Percentiles rank a stretch among this genome's conserved stretches.
These are phyloP conservation scores for Meghimatium bilineatum DNA, from an alignment of 2,888 invertebrate genomes.

Conservation along the genomic window DNA sequence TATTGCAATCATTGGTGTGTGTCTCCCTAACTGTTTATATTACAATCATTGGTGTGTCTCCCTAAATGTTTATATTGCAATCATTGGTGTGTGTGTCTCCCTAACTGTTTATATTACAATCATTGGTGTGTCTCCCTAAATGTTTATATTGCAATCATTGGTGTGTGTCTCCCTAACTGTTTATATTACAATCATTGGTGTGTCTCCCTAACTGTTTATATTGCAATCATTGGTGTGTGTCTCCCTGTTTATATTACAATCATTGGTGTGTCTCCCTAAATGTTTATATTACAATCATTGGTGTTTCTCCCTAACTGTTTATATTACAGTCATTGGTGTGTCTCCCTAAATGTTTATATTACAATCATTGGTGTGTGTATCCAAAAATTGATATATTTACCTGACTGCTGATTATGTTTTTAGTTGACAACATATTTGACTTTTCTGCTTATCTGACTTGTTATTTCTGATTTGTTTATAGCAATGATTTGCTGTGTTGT, in stretches of 20 bases:
- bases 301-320: neutral
- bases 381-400: neutral
- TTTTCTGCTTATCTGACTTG: neutral
- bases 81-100: neutral
- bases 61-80: neutral
- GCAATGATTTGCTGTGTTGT: constrained; percentile 72
- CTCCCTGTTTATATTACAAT: neutral
- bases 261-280: too few relatives aligned
- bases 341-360: neutral
- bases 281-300: too few relatives aligned
- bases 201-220: neutral
- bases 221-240: neutral
- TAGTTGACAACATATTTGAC: too few relatives aligned
- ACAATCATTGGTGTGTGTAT: neutral
- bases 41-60: neutral
- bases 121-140: too few relatives aligned
- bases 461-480: constrained; percentile 49
- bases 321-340: neutral
- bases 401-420: neutral
- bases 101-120: too few relatives aligned
- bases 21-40: too few relatives aligned
- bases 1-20: neutral
- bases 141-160: neutral
- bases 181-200: neutral
- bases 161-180: neutral